These are phyloP conservation scores for Neodiprion fabricii DNA, from an alignment of 1,140 invertebrate species.

Conservation along the genomic window DNA sequence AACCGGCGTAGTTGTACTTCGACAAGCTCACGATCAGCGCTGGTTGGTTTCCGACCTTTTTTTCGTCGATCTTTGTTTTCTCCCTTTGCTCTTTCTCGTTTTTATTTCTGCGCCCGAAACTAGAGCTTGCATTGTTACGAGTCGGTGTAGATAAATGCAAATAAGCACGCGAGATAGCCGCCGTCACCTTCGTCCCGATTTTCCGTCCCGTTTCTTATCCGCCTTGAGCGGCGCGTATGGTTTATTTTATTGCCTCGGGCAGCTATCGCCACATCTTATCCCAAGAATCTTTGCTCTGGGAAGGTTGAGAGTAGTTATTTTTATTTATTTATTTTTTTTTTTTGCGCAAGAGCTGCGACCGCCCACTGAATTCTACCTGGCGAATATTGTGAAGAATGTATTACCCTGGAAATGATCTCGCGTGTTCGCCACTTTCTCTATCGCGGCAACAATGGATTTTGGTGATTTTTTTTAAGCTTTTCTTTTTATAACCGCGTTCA, in stretches of 20 bases:
- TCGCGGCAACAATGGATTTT: too few relatives aligned
- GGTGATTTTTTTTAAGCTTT: too few relatives aligned
- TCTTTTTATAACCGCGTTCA: neutral
- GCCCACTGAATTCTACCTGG: too few relatives aligned
- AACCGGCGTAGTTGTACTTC: too few relatives aligned
- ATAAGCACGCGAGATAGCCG: conserved; percentile 6
- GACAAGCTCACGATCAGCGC: neutral
- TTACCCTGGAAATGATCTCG: neutral
- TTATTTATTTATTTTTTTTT: too few relatives aligned
- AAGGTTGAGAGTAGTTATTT: neutral
- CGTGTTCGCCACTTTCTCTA: neutral
- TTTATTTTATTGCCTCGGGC: neutral
- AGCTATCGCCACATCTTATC: neutral
- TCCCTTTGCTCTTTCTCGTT: neutral
- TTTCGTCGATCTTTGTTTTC: neutral
- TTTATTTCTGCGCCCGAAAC: neutral
- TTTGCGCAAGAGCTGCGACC: too few relatives aligned
- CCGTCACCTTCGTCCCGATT: neutral
- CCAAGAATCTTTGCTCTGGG: neutral
- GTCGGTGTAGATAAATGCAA: neutral
- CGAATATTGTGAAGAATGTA: neutral
- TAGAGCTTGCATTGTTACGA: neutral
- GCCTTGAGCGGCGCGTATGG: neutral
- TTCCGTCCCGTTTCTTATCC: neutral
- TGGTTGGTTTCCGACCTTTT: neutral